These are phyloP conservation scores for Enhydra lutris DNA, from an alignment of 2,113 vertebrate species.

Conservation along the genomic window DNA sequence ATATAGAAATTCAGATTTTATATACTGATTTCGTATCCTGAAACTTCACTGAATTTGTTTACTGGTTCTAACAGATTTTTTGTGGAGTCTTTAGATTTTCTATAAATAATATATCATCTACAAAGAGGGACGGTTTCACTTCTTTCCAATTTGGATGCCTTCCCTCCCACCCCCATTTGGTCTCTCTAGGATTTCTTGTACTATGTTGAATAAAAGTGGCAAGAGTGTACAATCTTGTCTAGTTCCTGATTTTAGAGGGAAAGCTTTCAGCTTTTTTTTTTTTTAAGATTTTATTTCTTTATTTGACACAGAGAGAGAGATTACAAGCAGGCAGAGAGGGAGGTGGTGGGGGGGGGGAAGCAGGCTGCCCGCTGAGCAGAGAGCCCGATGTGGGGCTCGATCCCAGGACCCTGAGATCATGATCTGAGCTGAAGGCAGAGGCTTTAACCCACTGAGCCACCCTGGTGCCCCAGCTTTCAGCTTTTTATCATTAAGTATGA, in stretches of 20 bases:
- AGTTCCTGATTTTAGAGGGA: background rate
- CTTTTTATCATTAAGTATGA: background rate
- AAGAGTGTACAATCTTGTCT: background rate
- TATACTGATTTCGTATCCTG: background rate
- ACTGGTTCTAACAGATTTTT: background rate
- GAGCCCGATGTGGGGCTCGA: too few relatives aligned
- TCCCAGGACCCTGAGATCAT: too few relatives aligned
- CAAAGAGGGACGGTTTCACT: background rate
- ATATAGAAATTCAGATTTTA: background rate
- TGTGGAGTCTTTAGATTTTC: background rate
- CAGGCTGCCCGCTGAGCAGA: too few relatives aligned
- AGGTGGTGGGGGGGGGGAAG: rapidly evolving
- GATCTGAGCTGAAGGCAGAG: too few relatives aligned
- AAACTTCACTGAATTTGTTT: background rate
- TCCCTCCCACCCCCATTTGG: background rate
- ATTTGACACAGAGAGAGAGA: background rate
- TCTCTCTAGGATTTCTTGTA: background rate
- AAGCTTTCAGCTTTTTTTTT: background rate
- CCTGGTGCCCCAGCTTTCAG: background rate
- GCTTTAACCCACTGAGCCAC: too few relatives aligned
- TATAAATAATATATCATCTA: background rate
- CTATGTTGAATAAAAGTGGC: background rate
- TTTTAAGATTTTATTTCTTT: too few relatives aligned
- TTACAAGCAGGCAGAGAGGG: too few relatives aligned
- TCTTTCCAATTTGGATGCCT: background rate